Conservation (phyloP, 2,113 vertebrate species). For the Limanda limanda region DNA sequence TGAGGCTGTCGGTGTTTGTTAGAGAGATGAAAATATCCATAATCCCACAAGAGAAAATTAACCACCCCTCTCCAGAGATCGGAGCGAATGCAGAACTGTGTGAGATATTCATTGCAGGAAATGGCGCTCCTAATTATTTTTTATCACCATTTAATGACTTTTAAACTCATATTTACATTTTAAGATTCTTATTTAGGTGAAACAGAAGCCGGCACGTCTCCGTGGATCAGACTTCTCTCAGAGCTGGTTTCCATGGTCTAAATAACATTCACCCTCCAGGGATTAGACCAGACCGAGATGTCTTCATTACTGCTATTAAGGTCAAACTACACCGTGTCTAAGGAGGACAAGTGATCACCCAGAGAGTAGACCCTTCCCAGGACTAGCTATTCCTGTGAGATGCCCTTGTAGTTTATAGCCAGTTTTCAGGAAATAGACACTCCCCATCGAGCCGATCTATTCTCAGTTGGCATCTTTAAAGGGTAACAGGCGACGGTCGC, state of each 20-base stretch:
- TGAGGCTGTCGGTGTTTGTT: conserved; percentile 55
- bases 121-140: conserved; percentile 39
- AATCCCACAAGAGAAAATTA: conserved; percentile 53
- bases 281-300: conserved; percentile 3
- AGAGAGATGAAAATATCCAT: conserved; percentile 50
- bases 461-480: conserved; percentile 19
- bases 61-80: conserved; percentile 32
- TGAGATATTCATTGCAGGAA: conserved; percentile 5
- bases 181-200: neutral
- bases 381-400: neutral
- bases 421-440: neutral
- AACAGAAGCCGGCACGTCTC: conserved; percentile 9
- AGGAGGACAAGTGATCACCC: neutral
- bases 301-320: conserved; percentile 38
- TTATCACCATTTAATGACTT: conserved; percentile 27
- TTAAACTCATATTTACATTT: conserved; percentile 41
- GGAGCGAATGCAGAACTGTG: conserved; percentile 1
- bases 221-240: conserved; percentile 18
- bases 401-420: neutral
- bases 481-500: conserved; percentile 21
- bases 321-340: neutral
- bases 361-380: conserved; percentile 32
- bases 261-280: conserved; percentile 21
- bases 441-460: neutral
- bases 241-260: conserved; percentile 1